A percentile compares a stretch with the other conserved stretches of the same genome.
Conservation (phyloP, 2,113 vertebrate species). For the Salvelinus namaycush region DNA sequence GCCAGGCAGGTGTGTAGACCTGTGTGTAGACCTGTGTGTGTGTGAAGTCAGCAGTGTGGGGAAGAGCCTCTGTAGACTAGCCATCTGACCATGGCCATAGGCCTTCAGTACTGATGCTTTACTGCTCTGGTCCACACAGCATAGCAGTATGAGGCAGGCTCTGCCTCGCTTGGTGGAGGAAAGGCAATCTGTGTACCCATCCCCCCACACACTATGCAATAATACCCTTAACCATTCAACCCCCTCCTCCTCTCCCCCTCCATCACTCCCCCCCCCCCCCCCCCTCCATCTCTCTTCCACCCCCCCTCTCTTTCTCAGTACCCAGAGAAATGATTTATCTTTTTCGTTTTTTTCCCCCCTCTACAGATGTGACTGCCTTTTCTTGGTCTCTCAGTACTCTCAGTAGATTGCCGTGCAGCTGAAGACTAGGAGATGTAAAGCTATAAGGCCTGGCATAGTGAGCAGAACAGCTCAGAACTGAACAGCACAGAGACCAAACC, state of each 20-base stretch:
- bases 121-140: conserved; percentile 53
- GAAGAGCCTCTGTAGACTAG: neutral
- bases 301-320: conserved; percentile 32
- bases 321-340: conserved; percentile 63
- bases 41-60: neutral
- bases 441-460: neutral
- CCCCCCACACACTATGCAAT: conserved; percentile 70
- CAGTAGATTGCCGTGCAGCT: conserved; percentile 47
- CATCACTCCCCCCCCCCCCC: conserved; percentile 21
- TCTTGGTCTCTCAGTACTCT: conserved; percentile 29
- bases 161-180: conserved; percentile 46
- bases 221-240: conserved; percentile 69
- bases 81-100: neutral
- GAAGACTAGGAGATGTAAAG: conserved; percentile 18
- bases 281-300: conserved; percentile 40
- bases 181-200: conserved; percentile 26
- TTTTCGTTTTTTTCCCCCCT: conserved; percentile 28
- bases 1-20: neutral
- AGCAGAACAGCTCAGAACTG: neutral
- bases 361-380: conserved; percentile 42
- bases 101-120: neutral
- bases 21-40: neutral
- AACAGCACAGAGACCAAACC: neutral
- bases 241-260: conserved; percentile 43
- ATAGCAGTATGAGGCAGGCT: conserved; percentile 17